Percentiles rank a stretch among this genome's conserved stretches.
Conservation (phyloP, 2,888 invertebrate genomes). For the Allophyes oxyacanthae region DNA sequence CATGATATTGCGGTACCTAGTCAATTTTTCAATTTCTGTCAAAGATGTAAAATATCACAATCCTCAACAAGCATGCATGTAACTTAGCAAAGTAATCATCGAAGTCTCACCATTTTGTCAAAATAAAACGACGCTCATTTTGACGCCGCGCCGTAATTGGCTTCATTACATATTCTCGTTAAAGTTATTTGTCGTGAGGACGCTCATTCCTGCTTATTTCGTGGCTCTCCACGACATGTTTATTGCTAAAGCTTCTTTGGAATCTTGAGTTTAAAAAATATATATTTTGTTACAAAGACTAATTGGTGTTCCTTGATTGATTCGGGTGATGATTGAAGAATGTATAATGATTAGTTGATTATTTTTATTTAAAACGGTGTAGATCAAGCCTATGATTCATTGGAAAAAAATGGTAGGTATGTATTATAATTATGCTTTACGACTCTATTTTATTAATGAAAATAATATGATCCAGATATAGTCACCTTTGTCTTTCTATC, state of each 20-base stretch:
- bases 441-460: too few species aligned
- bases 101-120: constrained; percentile 48
- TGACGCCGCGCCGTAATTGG: constrained; percentile 56
- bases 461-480: too few species aligned
- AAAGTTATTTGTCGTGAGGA: constrained; percentile 45
- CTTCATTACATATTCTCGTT: constrained; percentile 50
- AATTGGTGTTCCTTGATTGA: constrained; percentile 3
- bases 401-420: too few species aligned
- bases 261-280: constrained; percentile 9
- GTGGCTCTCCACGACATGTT: constrained; percentile 48
- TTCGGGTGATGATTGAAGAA: neutral
- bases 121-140: constrained; percentile 46
- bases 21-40: neutral
- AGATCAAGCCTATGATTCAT: too few species aligned
- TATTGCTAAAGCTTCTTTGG: constrained; percentile 35
- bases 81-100: constrained; percentile 33
- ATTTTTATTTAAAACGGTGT: too few species aligned
- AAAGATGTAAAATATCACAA: too few species aligned
- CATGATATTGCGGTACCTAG: too few species aligned
- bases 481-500: too few species aligned
- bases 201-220: constrained; percentile 32
- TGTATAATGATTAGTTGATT: too few species aligned
- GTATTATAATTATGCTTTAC: too few species aligned
- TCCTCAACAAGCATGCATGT: constrained; percentile 19
- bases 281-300: constrained; percentile 2